phyloP scores from a whole-genome alignment of 2,888 invertebrate species.

The Thera obeliscata region DNA sequence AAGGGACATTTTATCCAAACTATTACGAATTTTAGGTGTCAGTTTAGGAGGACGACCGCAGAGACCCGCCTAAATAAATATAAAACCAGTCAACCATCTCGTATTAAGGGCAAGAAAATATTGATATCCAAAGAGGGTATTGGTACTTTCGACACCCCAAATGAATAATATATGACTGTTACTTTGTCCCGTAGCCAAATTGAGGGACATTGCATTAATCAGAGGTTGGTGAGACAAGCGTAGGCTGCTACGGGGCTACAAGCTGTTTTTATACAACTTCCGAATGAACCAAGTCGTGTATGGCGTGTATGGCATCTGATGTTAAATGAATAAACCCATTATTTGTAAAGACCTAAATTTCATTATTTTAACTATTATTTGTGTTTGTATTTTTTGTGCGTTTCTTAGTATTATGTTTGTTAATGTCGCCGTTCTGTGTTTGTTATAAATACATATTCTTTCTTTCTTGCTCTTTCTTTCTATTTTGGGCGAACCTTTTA shows the following conservation, averaged over 20 bases:
- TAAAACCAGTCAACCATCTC: slow-evolving; percentile 41
- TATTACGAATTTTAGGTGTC: slow-evolving; percentile 43
- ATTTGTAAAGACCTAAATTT: no score
- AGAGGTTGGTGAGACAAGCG: slow-evolving; percentile 7
- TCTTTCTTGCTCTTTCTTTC: no score
- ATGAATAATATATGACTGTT: slow-evolving; percentile 40
- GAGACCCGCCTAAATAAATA: slow-evolving; percentile 44
- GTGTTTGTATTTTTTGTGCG: no score
- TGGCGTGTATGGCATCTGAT: no score
- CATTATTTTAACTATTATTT: no score
- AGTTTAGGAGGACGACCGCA: slow-evolving; percentile 35
- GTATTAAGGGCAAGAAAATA: slow-evolving; percentile 41
- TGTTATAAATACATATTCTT: no score
- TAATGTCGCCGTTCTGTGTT: no score
- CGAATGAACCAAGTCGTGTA: no score
- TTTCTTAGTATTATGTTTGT: no score
- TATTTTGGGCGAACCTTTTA: no score
- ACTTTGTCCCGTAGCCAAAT: slow-evolving; percentile 20
- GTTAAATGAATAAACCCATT: no score
- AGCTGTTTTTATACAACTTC: background rate
- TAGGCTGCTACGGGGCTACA: slow-evolving; percentile 2
- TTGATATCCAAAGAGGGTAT: slow-evolving; percentile 37
- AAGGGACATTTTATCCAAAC: slow-evolving; percentile 33
- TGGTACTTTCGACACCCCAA: slow-evolving; percentile 33
- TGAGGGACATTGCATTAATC: slow-evolving; percentile 25